A percentile compares a stretch with the other conserved stretches of the same genome.
Conservation (phyloP, 2,888 invertebrate genomes). For the Liposcelis brunnea region DNA sequence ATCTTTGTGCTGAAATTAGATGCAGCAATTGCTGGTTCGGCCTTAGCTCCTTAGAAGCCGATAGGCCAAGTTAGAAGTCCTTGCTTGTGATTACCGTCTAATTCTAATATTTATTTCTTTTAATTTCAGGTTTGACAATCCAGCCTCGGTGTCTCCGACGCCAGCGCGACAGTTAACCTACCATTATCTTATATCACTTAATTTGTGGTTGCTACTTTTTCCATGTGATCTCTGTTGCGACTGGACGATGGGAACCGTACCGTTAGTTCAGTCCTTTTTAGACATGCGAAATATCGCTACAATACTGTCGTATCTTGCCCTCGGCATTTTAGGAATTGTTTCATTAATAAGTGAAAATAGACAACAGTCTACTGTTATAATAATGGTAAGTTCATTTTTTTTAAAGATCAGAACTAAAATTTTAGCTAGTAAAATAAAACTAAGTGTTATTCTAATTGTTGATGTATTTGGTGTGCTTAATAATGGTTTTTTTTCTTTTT, state of each 20-base stretch:
- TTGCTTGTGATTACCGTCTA: too few species aligned
- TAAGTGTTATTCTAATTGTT: too few species aligned
- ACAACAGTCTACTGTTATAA: conserved; percentile 43
- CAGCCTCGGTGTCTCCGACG: conserved; percentile 73
- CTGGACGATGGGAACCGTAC: conserved; percentile 96
- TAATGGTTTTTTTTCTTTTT: conserved; percentile 18
- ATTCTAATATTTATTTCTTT: too few species aligned
- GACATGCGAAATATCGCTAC: conserved; percentile 75
- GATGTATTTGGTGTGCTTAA: neutral
- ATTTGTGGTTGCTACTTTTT: conserved; percentile 75
- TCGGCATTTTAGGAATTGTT: conserved; percentile 40
- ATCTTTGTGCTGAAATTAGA: too few species aligned
- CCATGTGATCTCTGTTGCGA: conserved; percentile 89
- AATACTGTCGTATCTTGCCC: conserved; percentile 41
- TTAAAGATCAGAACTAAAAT: too few species aligned
- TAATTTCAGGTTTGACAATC: conserved; percentile 75
- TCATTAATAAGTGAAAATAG: conserved; percentile 37
- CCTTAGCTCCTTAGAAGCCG: too few species aligned
- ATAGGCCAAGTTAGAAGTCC: too few species aligned
- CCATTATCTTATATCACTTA: conserved; percentile 79
- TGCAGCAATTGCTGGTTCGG: too few species aligned
- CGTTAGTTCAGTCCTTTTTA: conserved; percentile 57
- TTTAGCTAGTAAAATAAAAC: too few species aligned
- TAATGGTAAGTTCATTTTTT: conserved; percentile 38
- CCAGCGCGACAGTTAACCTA: conserved; percentile 81